Percentiles rank a stretch among this genome's conserved stretches.
Evolutionary conservation across 2,113 vertebrate species (phyloP).

Genomic region (Chauna torquata): DNA sequence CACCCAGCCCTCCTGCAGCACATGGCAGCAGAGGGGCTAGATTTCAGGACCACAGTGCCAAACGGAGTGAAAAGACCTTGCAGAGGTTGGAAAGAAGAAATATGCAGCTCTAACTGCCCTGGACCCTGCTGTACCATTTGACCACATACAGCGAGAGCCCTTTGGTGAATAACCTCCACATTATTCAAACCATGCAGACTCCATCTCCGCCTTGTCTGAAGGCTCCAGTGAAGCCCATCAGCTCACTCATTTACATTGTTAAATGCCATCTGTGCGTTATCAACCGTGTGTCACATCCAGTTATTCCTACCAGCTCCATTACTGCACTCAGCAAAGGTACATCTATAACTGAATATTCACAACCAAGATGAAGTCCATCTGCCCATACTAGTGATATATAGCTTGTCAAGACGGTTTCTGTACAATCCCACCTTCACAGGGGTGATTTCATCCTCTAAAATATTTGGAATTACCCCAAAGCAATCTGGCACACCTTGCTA

Average conservation of each 20-base stretch:
- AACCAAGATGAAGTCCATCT: background rate
- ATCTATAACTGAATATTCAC: conserved; percentile 31
- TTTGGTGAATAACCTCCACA: background rate
- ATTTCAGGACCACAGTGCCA: background rate
- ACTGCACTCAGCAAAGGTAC: background rate
- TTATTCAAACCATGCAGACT: background rate
- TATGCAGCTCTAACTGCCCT: background rate
- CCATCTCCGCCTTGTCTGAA: background rate
- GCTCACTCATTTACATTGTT: conserved; percentile 56
- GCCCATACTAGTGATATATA: background rate
- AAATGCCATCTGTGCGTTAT: conserved; percentile 43
- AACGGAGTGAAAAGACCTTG: background rate
- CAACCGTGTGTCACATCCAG: conserved; percentile 17
- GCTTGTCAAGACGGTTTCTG: background rate
- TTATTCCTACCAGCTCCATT: conserved; percentile 45
- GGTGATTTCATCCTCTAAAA: background rate
- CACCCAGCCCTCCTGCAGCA: background rate
- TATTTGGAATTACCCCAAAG: background rate
- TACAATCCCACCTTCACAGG: background rate
- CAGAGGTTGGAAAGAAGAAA: background rate
- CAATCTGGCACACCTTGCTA: background rate
- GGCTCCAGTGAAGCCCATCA: conserved; percentile 49
- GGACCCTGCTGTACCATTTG: background rate
- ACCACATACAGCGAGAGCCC: background rate
- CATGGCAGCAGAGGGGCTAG: background rate